Base-by-base conservation (phyloP, 2,888 invertebrate species). In the Notodonta dromedarius region DNA sequence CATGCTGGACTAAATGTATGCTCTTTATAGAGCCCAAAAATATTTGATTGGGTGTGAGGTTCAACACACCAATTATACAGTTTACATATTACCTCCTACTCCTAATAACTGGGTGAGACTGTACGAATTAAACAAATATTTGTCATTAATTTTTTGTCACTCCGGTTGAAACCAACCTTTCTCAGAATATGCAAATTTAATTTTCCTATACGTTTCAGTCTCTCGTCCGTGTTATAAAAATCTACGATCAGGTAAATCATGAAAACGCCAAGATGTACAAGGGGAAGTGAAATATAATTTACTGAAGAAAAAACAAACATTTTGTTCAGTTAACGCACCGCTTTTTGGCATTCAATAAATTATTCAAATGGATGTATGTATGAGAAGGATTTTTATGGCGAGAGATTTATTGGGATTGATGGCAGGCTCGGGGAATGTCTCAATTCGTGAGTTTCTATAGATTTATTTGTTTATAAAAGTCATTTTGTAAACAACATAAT, bases 201-300 rank as follows among this genome's bases (percentile, higher is more conserved):
- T 83, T 81, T 82, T 75, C 71, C 66, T 71, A 74, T 75, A 77
- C 77, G 65, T 71, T 69, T 69, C 70, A 66, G 64, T 59, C 56
- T 66, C 61, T 62, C 68, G 69, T 65, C 60, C 65, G 63, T 59
- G 77, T 75, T 77, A 79, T 80, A 80, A 82, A 82, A 73, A 82
- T 77, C 74, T 76, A 77, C 76, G 78, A 71, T 69, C 78, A 79
- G 74, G 80, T 83, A 78, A 79, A 79, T 79, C 82, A 81, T 80
- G 78, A 82, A 77, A 71, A 61, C 60, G 66, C 62, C 59, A 60
- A 59, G 57, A 68, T 57, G 61, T 65, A 61, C 55, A 59, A 42
- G n/a, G 58, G 50, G 56, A 69, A 62, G 63, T 60, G 61, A 66
- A 74, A 71, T 67, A 72, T 75, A 74, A 77, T 77, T 77, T 73